These are phyloP conservation scores for Neodiprion fabricii DNA, from an alignment of 1,140 invertebrate genomes.

Conservation along the genomic window DNA sequence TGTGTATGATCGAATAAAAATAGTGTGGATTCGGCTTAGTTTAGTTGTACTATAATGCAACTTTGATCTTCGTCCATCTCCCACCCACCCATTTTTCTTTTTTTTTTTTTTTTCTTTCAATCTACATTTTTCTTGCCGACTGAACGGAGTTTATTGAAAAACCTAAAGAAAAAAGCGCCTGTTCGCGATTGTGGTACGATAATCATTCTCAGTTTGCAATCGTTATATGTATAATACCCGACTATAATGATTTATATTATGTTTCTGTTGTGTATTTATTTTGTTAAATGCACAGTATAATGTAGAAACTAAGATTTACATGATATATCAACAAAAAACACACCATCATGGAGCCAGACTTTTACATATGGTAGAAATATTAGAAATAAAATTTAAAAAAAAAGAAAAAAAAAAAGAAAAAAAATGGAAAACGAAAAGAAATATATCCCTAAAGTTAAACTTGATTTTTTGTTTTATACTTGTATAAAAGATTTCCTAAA, in stretches of 20 bases:
- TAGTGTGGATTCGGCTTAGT: neutral
- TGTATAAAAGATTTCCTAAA: conserved; percentile 50
- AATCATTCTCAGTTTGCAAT: too few species aligned
- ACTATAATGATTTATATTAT: neutral
- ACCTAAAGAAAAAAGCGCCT: too few species aligned
- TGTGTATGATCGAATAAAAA: too few species aligned
- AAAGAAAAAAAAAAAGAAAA: conserved; percentile 53
- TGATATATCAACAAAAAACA: conserved; percentile 58
- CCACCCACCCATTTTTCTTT: too few species aligned
- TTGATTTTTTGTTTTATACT: conserved; percentile 39
- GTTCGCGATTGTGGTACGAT: too few species aligned
- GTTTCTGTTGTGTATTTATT: neutral
- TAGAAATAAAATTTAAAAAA: conserved; percentile 43
- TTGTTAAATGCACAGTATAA: neutral
- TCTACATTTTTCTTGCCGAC: too few species aligned
- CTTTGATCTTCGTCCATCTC: conserved; percentile 17
- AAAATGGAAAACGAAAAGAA: conserved; percentile 34
- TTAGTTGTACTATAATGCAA: conserved; percentile 56
- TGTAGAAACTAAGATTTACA: conserved; percentile 55
- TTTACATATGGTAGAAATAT: conserved; percentile 55
- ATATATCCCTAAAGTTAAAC: conserved; percentile 45
- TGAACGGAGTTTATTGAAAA: too few species aligned
- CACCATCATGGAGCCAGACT: conserved; percentile 53
- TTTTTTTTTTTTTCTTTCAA: too few species aligned
- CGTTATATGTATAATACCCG: neutral